A percentile compares a stretch with the other conserved stretches of the same genome.
phyloP scores from a whole-genome alignment of 2,888 invertebrate species.

The Aricia artaxerxes region DNA sequence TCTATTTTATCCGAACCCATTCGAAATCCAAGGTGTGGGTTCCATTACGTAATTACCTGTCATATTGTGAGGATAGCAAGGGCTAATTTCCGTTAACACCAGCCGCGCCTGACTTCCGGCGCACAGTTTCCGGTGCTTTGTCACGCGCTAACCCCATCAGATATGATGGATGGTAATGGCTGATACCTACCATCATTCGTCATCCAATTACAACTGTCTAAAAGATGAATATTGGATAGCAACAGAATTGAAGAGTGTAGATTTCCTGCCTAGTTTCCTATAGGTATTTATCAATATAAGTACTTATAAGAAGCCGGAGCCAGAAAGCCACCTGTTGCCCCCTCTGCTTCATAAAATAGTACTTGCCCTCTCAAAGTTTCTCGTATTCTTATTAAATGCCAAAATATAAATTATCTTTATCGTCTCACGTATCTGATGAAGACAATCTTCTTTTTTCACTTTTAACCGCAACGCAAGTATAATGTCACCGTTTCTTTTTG shows the following conservation, averaged over 20 bases:
- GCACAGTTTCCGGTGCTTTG: constrained; percentile 16
- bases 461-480: no score
- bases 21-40: background rate
- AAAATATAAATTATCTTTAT: no score
- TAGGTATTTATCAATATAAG: no score
- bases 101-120: constrained; percentile 19
- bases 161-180: constrained; percentile 10
- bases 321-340: no score
- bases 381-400: no score
- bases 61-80: background rate
- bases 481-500: no score
- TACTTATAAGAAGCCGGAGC: no score
- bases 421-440: no score
- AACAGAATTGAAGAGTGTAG: background rate
- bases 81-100: constrained; percentile 1
- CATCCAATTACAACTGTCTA: background rate
- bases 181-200: background rate
- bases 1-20: background rate
- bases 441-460: no score
- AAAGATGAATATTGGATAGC: no score
- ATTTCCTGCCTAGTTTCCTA: background rate
- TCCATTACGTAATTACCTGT: background rate
- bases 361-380: no score
- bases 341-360: no score
- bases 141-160: constrained; percentile 15